Conservation (phyloP, 2,113 vertebrate species). For the Cromileptes altivelis region DNA sequence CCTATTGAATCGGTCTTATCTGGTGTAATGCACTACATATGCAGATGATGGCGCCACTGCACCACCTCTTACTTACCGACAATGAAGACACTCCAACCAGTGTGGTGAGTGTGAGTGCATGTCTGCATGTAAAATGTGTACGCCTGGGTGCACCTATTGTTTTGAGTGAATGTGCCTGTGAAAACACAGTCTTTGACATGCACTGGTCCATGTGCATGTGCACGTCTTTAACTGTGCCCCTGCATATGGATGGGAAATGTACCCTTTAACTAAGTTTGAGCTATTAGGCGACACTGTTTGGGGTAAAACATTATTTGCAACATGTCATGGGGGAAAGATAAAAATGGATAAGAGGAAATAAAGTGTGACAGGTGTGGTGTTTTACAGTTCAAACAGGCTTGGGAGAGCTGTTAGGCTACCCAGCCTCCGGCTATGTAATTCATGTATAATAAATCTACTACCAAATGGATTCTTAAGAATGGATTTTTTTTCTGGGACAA, state of each 20-base stretch:
- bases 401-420: slow-evolving; percentile 53
- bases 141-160: slow-evolving; percentile 33
- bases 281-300: background rate
- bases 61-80: background rate
- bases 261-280: background rate
- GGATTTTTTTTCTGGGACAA: slow-evolving; percentile 15
- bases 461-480: slow-evolving; percentile 49
- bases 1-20: background rate
- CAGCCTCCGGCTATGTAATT: slow-evolving; percentile 54
- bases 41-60: slow-evolving; percentile 49
- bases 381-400: slow-evolving; percentile 68
- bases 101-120: background rate
- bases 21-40: slow-evolving; percentile 12
- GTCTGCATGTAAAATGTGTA: slow-evolving; percentile 10
- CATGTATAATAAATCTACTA: slow-evolving; percentile 63
- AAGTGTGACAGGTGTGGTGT: slow-evolving; percentile 63
- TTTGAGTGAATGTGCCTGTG: background rate
- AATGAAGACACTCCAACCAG: background rate
- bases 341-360: slow-evolving; percentile 44
- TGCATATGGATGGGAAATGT: background rate
- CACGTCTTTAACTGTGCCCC: background rate
- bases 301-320: slow-evolving; percentile 25
- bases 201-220: background rate
- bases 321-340: slow-evolving; percentile 7
- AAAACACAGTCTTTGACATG: background rate